Evolutionary conservation across 1,140 invertebrate genomes (phyloP), one percentile per base, ranked within the genome.

Genomic region (Druon quercuslanigerum): DNA sequence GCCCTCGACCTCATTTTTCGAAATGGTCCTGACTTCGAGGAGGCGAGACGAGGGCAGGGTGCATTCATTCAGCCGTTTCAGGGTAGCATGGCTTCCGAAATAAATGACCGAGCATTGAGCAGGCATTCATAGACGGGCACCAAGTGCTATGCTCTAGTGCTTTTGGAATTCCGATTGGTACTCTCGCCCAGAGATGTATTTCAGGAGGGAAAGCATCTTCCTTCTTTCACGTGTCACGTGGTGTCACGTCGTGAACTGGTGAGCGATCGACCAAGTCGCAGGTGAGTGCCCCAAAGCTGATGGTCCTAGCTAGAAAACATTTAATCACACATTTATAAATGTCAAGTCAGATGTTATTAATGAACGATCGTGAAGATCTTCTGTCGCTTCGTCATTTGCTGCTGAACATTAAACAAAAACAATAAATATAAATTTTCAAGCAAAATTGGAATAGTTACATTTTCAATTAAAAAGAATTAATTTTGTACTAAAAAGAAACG

Each of bases 331-430:
- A 46, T 87, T 85, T 87, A 87, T 82, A 87, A 87, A 86, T 82
- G 85, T 79, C 84, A 80, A 87, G 86, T 87, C 86, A 87, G 83
- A 78, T 74, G 84, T 87, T 87, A 87, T 87, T 87, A 87, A 87
- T 87, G 86, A 87, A 83, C 77, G 77, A 82, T 82, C 80, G 33
- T 51, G 73, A 75, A 50, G 50, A 56, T 66, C 56, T 73, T 54
- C 73, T 46, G 1, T 9, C 40, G 8, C 9, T 46, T 9, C 7
- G 1, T 9, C 40, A 46, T 46, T 33, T 33, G 25, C 25, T 33
- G 25, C 25, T 33, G 25, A 33, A 33, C 25, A 33, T 33, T 33
- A 5, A 33, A 5, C 3, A 33, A 33, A 33, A 33, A 25, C 20
- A n/a, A n/a, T n/a, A n/a, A n/a, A n/a, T n/a, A n/a, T n/a, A n/a